Evolutionary conservation across 2,797 vertebrate species (phyloP).

Genomic region (Cynopterus sphinx): DNA sequence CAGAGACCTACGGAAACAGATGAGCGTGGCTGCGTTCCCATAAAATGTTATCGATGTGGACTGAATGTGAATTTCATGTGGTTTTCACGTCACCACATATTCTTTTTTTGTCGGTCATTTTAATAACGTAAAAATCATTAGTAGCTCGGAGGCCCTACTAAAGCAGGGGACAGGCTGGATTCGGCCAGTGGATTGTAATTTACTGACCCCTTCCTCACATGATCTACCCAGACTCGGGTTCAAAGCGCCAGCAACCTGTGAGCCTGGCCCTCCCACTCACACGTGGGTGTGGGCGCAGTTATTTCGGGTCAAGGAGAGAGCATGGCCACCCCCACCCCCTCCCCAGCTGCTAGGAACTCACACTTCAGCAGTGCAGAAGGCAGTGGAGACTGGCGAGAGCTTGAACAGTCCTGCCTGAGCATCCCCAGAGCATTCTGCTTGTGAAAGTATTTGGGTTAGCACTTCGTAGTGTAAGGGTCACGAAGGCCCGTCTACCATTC

Average conservation of each 20-base stretch:
- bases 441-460: neutral
- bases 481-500: too few relatives aligned
- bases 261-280: neutral
- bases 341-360: neutral
- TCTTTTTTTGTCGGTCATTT: neutral
- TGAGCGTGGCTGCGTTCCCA: fast-evolving
- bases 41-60: neutral
- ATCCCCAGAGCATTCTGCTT: neutral
- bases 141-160: neutral
- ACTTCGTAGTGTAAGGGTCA: neutral
- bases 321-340: fast-evolving
- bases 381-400: too few relatives aligned
- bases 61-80: neutral
- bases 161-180: neutral
- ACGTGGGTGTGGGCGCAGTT: neutral
- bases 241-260: neutral
- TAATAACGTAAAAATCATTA: neutral
- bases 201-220: neutral
- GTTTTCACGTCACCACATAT: neutral
- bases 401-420: fast-evolving
- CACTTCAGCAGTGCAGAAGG: fast-evolving
- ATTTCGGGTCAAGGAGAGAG: neutral
- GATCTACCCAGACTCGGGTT: neutral
- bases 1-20: fast-evolving
- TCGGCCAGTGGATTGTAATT: neutral